These are phyloP conservation scores for Nezara viridula DNA, from an alignment of 2,888 invertebrate species.

Conservation along the genomic window DNA sequence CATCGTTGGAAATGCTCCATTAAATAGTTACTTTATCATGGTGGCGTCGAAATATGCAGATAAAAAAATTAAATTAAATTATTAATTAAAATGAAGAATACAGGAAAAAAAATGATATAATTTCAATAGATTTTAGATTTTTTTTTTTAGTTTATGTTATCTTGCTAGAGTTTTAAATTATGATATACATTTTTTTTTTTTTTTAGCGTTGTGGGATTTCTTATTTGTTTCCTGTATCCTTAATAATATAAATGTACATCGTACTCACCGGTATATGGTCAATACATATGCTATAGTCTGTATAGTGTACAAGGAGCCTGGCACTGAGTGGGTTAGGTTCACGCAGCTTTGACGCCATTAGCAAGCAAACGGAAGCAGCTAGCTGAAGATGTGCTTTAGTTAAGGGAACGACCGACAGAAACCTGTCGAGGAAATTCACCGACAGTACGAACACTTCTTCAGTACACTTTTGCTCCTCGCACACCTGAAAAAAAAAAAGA, in stretches of 20 bases:
- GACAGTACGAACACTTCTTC: slow-evolving; percentile 94
- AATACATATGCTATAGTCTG: slow-evolving; percentile 91
- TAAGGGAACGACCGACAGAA: slow-evolving; percentile 87
- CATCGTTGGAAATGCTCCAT: too few relatives aligned
- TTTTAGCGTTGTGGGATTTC: not conserved
- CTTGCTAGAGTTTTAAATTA: not conserved
- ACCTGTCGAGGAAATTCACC: slow-evolving; percentile 93
- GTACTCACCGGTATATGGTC: slow-evolving; percentile 89
- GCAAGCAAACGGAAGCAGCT: slow-evolving; percentile 90
- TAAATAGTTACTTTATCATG: too few relatives aligned
- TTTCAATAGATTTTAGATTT: too few relatives aligned
- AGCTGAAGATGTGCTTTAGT: slow-evolving; percentile 91
- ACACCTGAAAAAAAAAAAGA: slow-evolving; percentile 78
- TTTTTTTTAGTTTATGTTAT: too few relatives aligned
- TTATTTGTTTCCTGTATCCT: not conserved
- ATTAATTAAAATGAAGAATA: too few relatives aligned
- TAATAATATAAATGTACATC: not conserved
- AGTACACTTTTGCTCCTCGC: slow-evolving; percentile 92
- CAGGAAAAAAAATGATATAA: too few relatives aligned
- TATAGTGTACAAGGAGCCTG: slow-evolving; percentile 89
- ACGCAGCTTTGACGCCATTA: slow-evolving; percentile 93
- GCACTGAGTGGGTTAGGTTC: slow-evolving; percentile 87
- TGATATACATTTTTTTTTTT: too few relatives aligned
- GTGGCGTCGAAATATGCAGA: too few relatives aligned
- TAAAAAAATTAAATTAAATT: too few relatives aligned